These are phyloP conservation scores for Thunnus thynnus DNA, from an alignment of 2,113 vertebrate genomes.

Conservation along the genomic window DNA sequence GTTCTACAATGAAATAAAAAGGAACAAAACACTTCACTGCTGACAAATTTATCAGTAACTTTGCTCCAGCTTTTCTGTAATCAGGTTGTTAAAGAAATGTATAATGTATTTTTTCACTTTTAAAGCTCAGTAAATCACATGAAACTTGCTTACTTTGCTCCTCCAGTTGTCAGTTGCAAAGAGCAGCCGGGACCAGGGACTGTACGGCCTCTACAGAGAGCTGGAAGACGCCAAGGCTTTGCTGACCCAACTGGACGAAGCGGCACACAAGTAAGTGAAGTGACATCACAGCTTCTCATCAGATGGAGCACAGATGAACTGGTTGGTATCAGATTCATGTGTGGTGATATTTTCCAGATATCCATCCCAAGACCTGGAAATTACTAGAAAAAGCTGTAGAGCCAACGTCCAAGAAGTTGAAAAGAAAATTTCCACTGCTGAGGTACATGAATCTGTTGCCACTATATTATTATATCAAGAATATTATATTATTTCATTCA, in stretches of 20 bases:
- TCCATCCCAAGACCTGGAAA: slow-evolving; percentile 50
- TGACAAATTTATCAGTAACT: no score
- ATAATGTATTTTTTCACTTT: no score
- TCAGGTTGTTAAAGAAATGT: no score
- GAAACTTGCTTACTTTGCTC: no score
- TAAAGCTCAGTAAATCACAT: no score
- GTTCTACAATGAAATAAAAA: no score
- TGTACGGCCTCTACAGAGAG: slow-evolving; percentile 64
- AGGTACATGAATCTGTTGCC: slow-evolving; percentile 61
- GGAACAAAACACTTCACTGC: no score
- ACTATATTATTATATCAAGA: background rate
- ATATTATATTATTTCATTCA: no score
- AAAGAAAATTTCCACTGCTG: slow-evolving; percentile 64
- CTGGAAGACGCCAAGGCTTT: slow-evolving; percentile 60
- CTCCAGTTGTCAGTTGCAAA: slow-evolving; percentile 70
- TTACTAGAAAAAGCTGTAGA: slow-evolving; percentile 40
- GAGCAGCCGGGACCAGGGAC: slow-evolving; percentile 51
- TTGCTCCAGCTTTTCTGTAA: no score
- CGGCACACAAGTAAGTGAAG: slow-evolving; percentile 57
- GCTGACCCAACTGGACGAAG: slow-evolving; percentile 73
- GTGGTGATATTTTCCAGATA: slow-evolving; percentile 48
- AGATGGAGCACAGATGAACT: no score
- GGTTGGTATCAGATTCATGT: no score
- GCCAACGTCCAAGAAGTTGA: slow-evolving; percentile 66
- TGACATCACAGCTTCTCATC: background rate